phyloP scores from a whole-genome alignment of 2,797 vertebrate genomes.

The Gadopsis bispinosus region DNA sequence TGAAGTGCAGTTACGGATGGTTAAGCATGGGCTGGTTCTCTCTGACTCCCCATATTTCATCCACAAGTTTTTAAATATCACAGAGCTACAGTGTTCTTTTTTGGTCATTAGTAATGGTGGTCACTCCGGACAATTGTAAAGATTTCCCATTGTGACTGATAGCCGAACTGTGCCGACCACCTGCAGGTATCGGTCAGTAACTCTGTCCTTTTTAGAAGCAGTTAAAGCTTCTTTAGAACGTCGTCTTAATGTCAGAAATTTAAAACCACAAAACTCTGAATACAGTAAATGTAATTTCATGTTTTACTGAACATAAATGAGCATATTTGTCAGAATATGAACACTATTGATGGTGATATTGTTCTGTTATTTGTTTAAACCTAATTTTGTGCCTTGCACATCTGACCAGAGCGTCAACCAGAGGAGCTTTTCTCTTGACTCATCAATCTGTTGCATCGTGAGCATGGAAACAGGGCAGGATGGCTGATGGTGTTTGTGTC shows the following conservation, averaged over 20 bases:
- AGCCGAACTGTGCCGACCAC: slow-evolving; percentile 3
- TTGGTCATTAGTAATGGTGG: slow-evolving; percentile 5
- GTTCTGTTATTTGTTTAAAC: background rate
- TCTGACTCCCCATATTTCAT: slow-evolving; percentile 22
- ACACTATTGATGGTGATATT: background rate
- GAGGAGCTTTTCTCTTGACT: background rate
- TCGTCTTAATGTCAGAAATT: background rate
- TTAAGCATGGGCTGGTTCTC: slow-evolving; percentile 19
- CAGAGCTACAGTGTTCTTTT: background rate
- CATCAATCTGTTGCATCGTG: background rate
- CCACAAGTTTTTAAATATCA: background rate
- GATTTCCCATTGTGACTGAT: background rate
- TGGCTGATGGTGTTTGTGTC: slow-evolving; percentile 7
- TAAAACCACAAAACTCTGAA: background rate
- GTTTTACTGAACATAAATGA: background rate
- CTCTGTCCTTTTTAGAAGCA: background rate
- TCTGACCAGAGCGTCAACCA: slow-evolving; percentile 14
- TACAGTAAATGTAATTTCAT: background rate
- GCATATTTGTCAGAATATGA: background rate
- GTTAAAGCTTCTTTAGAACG: background rate
- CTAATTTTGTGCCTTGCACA: background rate
- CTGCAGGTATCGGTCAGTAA: background rate
- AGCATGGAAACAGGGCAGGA: background rate
- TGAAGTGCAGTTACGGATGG: slow-evolving; percentile 25
- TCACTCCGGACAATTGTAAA: background rate